phyloP scores from a whole-genome alignment of 2,888 invertebrate species.

The Steinernema carpocapsae region DNA sequence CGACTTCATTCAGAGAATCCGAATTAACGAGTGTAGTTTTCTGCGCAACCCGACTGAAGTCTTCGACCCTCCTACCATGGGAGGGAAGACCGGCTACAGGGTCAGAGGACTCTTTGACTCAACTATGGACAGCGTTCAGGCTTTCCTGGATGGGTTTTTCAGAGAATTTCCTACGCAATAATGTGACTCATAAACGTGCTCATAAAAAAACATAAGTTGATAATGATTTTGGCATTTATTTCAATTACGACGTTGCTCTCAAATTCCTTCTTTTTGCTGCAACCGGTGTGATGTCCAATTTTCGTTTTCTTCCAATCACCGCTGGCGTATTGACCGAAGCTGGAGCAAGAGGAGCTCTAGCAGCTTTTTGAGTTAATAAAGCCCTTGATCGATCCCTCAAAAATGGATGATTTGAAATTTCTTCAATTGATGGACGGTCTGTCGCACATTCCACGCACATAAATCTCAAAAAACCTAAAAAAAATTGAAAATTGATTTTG shows the following conservation, averaged over 20 bases:
- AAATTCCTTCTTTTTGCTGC: not conserved
- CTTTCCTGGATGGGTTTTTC: conserved; percentile 21
- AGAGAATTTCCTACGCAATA: not conserved
- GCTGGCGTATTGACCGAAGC: conserved; percentile 10
- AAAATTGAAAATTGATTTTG: not conserved
- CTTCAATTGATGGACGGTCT: not conserved
- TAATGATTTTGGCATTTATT: too few species aligned
- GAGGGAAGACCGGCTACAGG: not conserved
- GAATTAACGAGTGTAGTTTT: conserved; percentile 6
- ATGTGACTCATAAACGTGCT: not conserved
- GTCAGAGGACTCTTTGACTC: not conserved
- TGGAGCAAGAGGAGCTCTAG: conserved; percentile 4
- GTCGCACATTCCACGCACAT: not conserved
- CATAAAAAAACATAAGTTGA: too few species aligned
- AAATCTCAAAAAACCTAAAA: conserved; percentile 3
- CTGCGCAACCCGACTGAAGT: conserved; percentile 13
- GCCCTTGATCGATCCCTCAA: not conserved
- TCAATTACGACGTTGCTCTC: not conserved
- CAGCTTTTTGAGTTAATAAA: not conserved
- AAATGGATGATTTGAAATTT: not conserved
- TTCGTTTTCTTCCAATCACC: not conserved
- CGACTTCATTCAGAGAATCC: conserved; percentile 16
- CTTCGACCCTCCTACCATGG: conserved; percentile 6
- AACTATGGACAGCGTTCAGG: conserved; percentile 26
- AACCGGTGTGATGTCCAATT: not conserved